Evolutionary conservation across 2,797 vertebrate species (phyloP).

Genomic region (Myotis daubentonii): DNA sequence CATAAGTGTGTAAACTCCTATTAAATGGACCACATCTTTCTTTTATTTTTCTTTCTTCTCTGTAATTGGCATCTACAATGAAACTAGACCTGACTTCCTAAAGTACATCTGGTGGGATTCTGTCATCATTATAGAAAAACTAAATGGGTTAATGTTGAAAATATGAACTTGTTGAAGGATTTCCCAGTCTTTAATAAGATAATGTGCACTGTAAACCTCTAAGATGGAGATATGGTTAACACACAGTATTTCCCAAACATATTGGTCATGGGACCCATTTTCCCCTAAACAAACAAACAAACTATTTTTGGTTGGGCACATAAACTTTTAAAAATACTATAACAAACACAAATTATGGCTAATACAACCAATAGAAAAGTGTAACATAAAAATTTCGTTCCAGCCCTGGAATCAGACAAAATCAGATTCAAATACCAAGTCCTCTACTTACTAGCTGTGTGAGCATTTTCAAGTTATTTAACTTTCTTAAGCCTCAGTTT

Average conservation of each 20-base stretch:
- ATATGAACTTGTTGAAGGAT: not conserved
- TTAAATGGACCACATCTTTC: not conserved
- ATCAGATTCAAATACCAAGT: not conserved
- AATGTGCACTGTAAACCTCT: not conserved
- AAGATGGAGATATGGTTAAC: not conserved
- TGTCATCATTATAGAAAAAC: not conserved
- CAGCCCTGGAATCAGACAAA: not conserved
- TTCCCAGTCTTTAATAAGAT: not conserved
- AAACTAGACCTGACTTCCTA: not conserved
- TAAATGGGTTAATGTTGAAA: not conserved
- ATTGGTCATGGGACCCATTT: not conserved
- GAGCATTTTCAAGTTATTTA: not conserved
- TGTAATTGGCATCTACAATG: not conserved
- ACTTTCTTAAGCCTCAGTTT: not conserved
- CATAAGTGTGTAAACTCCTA: not conserved
- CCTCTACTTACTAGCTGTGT: not conserved
- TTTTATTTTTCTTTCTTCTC: not conserved
- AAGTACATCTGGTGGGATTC: not conserved
- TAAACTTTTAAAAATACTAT: not conserved
- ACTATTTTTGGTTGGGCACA: not conserved
- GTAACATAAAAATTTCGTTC: not conserved
- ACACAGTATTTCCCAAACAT: not conserved
- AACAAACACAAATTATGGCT: not conserved
- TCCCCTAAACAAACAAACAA: not conserved
- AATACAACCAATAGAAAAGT: not conserved